phyloP scores from a whole-genome alignment of 2,888 invertebrate genomes.

The Andrena flavipes region DNA sequence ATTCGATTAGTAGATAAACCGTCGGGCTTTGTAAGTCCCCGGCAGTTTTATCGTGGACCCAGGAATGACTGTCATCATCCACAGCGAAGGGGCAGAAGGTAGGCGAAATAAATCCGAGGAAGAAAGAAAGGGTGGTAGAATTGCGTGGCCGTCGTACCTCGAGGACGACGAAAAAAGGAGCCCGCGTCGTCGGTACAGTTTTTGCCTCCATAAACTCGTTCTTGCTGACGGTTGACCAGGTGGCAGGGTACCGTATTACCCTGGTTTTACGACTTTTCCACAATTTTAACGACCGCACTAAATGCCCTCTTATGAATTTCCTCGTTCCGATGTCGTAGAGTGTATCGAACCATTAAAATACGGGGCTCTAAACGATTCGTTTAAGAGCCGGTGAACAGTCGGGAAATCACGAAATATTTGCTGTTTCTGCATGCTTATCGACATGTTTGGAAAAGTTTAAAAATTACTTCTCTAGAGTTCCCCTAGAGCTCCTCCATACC shows the following conservation, averaged over 20 bases:
- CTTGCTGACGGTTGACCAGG: constrained; percentile 48
- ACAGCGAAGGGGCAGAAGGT: background rate
- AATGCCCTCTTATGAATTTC: constrained; percentile 71
- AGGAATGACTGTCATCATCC: background rate
- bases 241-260: constrained; percentile 52
- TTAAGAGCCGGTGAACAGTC: constrained; percentile 44
- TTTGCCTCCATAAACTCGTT: constrained; percentile 79
- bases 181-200: constrained; percentile 73
- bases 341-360: constrained; percentile 50
- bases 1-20: constrained; percentile 11
- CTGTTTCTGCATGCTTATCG: constrained; percentile 53
- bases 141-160: constrained; percentile 42
- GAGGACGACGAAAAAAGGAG: constrained; percentile 67
- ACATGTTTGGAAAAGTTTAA: background rate
- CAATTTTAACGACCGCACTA: constrained; percentile 83
- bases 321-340: constrained; percentile 47
- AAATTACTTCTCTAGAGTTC: background rate
- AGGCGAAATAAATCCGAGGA: constrained; percentile 41
- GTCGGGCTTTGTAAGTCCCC: background rate
- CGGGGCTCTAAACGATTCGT: constrained; percentile 39
- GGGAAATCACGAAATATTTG: background rate
- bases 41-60: constrained; percentile 31
- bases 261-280: constrained; percentile 82
- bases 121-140: constrained; percentile 24
- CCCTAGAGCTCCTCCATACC: no score